phyloP scores from a whole-genome alignment of 2,888 invertebrate species.

The Drosophila mayaguana region DNA sequence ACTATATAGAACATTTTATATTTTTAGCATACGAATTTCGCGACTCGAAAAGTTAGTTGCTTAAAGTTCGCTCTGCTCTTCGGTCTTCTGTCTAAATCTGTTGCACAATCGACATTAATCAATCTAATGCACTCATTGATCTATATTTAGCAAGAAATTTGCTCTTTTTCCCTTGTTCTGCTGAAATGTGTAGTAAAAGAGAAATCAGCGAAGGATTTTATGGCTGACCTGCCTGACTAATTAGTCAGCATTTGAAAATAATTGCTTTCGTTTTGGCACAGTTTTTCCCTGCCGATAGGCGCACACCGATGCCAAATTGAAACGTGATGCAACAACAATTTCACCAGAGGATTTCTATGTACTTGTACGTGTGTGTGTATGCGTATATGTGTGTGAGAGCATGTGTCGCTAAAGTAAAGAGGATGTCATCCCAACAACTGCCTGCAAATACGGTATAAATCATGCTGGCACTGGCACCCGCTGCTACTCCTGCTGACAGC shows the following conservation, averaged over 20 bases:
- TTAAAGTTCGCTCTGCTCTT: no score
- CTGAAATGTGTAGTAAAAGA: background rate
- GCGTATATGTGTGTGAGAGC: background rate
- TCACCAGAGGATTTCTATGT: background rate
- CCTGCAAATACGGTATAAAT: slow-evolving; percentile 63
- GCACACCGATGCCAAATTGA: slow-evolving; percentile 18
- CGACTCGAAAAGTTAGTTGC: no score
- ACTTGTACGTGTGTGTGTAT: background rate
- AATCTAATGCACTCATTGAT: background rate
- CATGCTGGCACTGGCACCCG: slow-evolving; percentile 45
- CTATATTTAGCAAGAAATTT: background rate
- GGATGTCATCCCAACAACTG: slow-evolving; percentile 20
- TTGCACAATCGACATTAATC: background rate
- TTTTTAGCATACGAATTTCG: no score
- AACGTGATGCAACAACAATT: slow-evolving; percentile 16
- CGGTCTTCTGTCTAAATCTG: background rate
- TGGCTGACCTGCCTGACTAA: slow-evolving; percentile 13
- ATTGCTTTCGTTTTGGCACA: slow-evolving; percentile 18
- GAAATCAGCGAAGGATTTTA: background rate
- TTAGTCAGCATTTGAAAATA: slow-evolving; percentile 31
- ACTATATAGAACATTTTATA: no score
- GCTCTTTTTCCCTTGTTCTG: background rate
- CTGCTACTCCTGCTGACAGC: slow-evolving; percentile 16
- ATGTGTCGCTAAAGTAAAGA: slow-evolving; percentile 13
- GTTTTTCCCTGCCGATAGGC: slow-evolving; percentile 19